A percentile compares a stretch with the other conserved stretches of the same genome.
phyloP scores from a whole-genome alignment of 2,113 vertebrate genomes.

The Chamaea fasciata region DNA sequence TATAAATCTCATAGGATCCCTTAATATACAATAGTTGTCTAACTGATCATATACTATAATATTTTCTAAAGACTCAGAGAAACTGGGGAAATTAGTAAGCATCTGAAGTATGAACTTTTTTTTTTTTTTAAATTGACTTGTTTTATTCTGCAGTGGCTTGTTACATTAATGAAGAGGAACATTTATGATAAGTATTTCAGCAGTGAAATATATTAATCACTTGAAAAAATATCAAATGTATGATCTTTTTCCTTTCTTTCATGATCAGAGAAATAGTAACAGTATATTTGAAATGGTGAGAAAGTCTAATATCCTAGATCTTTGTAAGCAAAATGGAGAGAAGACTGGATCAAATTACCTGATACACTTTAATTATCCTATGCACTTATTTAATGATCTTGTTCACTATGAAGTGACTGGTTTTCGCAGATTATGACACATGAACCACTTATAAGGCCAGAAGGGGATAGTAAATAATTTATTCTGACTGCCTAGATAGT shows the following conservation, averaged over 20 bases:
- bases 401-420: background rate
- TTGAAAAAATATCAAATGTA: background rate
- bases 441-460: background rate
- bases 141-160: background rate
- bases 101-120: background rate
- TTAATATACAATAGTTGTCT: background rate
- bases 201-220: background rate
- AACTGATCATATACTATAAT: background rate
- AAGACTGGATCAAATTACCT: background rate
- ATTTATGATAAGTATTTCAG: background rate
- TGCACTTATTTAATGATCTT: background rate
- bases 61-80: background rate
- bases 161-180: background rate
- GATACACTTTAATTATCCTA: background rate
- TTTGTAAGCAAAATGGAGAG: background rate
- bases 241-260: background rate
- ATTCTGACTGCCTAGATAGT: background rate
- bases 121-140: background rate
- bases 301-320: background rate
- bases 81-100: background rate
- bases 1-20: background rate
- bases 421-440: background rate
- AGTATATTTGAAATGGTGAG: background rate
- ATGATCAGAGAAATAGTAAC: background rate
- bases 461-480: background rate